Conservation (phyloP, 2,888 invertebrate species). For the Platycheirus rosarum region DNA sequence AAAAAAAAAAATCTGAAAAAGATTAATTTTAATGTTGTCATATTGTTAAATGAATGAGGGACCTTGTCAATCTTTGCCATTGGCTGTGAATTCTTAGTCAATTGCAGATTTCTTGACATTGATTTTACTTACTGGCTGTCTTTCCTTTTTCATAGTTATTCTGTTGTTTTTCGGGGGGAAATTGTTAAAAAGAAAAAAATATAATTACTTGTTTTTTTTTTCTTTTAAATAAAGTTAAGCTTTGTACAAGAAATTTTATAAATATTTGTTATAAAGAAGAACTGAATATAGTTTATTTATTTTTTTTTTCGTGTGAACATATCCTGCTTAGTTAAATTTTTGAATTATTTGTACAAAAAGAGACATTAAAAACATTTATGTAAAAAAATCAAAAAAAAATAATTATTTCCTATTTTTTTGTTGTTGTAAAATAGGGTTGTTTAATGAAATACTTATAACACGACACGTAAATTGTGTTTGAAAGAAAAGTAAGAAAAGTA, state of each 20-base stretch:
- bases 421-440: conserved; percentile 45
- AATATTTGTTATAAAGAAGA: conserved; percentile 39
- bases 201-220: not conserved
- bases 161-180: conserved; percentile 71
- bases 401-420: conserved; percentile 1
- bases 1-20: no score
- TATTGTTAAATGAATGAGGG: conserved; percentile 11
- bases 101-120: conserved; percentile 11
- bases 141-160: conserved; percentile 25
- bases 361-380: conserved; percentile 35
- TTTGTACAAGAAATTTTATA: conserved; percentile 31
- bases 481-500: conserved; percentile 1
- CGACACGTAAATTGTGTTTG: not conserved
- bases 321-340: conserved; percentile 64
- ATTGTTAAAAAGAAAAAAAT: conserved; percentile 36
- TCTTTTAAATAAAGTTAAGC: conserved; percentile 39
- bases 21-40: conserved; percentile 54
- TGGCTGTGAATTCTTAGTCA: not conserved
- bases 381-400: conserved; percentile 3
- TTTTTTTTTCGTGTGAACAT: conserved; percentile 38
- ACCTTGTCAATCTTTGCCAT: conserved; percentile 6
- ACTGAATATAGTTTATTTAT: conserved; percentile 62
- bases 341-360: conserved; percentile 18
- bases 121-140: not conserved
- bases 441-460: conserved; percentile 20